phyloP scores from a whole-genome alignment of 1,140 invertebrate species.

The Adelges cooleyi region DNA sequence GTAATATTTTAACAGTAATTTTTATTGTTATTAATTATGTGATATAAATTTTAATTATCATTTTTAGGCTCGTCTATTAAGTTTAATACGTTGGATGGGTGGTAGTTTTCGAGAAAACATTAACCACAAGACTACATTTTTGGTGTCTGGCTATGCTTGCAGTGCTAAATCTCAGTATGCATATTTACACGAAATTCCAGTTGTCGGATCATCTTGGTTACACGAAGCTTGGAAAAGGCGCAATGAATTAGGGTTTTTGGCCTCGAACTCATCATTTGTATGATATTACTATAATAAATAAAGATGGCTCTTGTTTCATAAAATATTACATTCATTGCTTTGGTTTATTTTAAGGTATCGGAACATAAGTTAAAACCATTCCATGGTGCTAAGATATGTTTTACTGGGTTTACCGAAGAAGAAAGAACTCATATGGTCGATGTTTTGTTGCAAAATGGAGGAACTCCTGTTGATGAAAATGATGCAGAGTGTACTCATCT shows the following conservation, averaged over 20 bases:
- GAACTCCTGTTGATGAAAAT: conserved; percentile 55
- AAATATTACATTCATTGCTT: neutral
- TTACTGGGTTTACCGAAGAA: conserved; percentile 76
- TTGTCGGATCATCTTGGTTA: conserved; percentile 81
- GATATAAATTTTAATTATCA: conserved; percentile 28
- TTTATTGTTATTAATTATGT: conserved; percentile 7
- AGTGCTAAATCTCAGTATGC: conserved; percentile 85
- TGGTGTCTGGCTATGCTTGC: conserved; percentile 73
- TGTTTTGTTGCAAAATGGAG: conserved; percentile 73
- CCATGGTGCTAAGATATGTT: conserved; percentile 70
- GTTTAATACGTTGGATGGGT: conserved; percentile 80
- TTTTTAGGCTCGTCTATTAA: conserved; percentile 50
- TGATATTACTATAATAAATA: conserved; percentile 35
- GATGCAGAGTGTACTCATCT: conserved; percentile 80
- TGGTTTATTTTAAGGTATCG: conserved; percentile 40
- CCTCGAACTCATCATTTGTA: conserved; percentile 59
- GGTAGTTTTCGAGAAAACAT: conserved; percentile 84
- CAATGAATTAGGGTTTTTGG: conserved; percentile 53
- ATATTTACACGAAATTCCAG: conserved; percentile 72
- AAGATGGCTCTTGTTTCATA: conserved; percentile 24
- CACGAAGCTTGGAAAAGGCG: conserved; percentile 67
- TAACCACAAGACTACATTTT: conserved; percentile 75
- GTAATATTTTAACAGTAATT: conserved; percentile 43
- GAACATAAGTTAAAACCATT: conserved; percentile 75
- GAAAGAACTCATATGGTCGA: conserved; percentile 86